Base-by-base conservation (phyloP, 2,113 vertebrate species). In the Arvicanthis niloticus region DNA sequence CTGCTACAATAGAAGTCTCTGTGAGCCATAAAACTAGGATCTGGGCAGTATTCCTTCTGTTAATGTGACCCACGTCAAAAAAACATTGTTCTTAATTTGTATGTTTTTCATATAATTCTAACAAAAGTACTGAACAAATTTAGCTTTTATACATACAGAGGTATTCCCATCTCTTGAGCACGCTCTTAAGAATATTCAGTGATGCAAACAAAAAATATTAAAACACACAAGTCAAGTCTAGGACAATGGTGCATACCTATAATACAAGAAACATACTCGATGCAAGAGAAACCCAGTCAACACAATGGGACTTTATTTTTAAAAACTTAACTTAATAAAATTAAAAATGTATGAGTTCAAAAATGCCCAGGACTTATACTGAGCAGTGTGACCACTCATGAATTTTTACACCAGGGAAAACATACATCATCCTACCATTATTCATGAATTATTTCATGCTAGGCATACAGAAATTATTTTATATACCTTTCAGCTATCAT, bases 71-170 rank as follows among this genome's bases (percentile, higher is more conserved):
- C 80, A 78, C 0, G 1, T 19, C 19, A 22, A 40, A 80, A 80
- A n/a, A n/a, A 16, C 15, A 78, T 7, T 51, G 70, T 53, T 81
- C 45, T 88, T 88, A n/a, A 77, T 81, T 67, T 67, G 37, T 60
- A 70, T 73, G 45, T 89, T 84, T 60, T 40, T 91, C 51, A 84
- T 15, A 16, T 65, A 48, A 94, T 73, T 84, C 67, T 78, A 92
- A 94, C 31, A 67, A 8, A 88, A 68, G 15, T 62, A 34, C 12
- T 77, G 12, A 78, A 70, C 12, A 75, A 92, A 84, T 84, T 89
- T 78, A 75, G 34, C 90, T 94, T 95, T 70, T 89, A 82, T 65
- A 73, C 53, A 70, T 60, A 65, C 29, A 21, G 76, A 96, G 22
- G 72, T 48, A 81, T 7, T 77, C 19, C 88, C 56, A 75, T 42